Conservation (phyloP, 1,140 invertebrate species). For the Zaprionus gabonicus region DNA sequence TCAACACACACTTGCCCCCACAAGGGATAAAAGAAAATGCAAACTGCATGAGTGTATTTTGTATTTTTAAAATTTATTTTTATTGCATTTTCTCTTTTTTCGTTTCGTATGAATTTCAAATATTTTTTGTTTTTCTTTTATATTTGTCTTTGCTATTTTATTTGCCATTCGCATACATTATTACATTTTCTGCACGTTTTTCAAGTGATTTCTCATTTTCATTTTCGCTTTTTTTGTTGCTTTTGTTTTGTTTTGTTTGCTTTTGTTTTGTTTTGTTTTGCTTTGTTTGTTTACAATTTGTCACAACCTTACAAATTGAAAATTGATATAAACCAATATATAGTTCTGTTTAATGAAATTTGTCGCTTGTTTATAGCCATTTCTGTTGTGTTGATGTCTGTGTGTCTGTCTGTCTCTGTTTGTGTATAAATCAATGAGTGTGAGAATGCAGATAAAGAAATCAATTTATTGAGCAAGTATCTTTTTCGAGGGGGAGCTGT, state of each 20-base stretch:
- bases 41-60: conserved; percentile 51
- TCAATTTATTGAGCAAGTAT: conserved; percentile 39
- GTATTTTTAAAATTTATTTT: conserved; percentile 81
- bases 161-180: conserved; percentile 73
- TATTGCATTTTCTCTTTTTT: conserved; percentile 73
- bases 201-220: conserved; percentile 65
- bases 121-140: conserved; percentile 48
- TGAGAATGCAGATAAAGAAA: conserved; percentile 24
- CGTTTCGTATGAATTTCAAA: conserved; percentile 68
- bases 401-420: conserved; percentile 25
- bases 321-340: conserved; percentile 81
- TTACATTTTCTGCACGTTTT: conserved; percentile 70
- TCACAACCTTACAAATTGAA: conserved; percentile 85
- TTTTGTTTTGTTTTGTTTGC: conserved; percentile 60
- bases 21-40: conserved; percentile 42
- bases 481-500: conserved; percentile 22
- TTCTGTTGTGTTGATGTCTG: conserved; percentile 42
- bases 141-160: conserved; percentile 64
- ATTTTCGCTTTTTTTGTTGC: conserved; percentile 24
- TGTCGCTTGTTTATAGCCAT: conserved; percentile 48
- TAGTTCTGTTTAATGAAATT: conserved; percentile 66
- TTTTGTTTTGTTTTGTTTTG: conserved; percentile 54
- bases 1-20: conserved; percentile 10
- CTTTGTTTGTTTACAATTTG: conserved; percentile 82
- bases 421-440: conserved; percentile 21